Evolutionary conservation across 2,888 invertebrate species (phyloP).

Genomic region (Agrochola litura): DNA sequence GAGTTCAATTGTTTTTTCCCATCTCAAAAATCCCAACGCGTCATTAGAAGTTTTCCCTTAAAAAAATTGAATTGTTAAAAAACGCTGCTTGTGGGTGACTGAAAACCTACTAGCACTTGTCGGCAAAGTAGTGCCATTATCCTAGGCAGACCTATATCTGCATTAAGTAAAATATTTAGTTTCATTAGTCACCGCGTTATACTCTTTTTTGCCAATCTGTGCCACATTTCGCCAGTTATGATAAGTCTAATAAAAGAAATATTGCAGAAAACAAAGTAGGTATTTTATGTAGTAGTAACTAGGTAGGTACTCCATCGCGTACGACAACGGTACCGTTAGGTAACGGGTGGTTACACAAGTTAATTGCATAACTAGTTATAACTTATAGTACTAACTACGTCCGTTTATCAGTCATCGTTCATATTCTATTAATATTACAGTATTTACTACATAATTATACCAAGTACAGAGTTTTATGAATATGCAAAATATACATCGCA

Average conservation of each 20-base stretch:
- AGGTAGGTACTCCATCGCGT: neutral
- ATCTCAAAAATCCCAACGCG: too few species aligned
- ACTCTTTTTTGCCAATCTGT: too few species aligned
- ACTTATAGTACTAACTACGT: neutral
- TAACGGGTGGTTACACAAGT: conserved; percentile 11
- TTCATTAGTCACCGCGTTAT: too few species aligned
- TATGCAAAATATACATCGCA: conserved; percentile 32
- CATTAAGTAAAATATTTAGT: too few species aligned
- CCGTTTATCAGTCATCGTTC: conserved; percentile 25
- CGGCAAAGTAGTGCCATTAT: too few species aligned
- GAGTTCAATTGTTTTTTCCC: too few species aligned
- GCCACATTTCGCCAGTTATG: neutral
- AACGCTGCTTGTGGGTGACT: too few species aligned
- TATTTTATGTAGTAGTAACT: neutral
- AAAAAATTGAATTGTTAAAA: too few species aligned
- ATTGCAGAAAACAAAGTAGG: neutral
- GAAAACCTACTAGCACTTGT: too few species aligned
- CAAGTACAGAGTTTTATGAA: conserved; percentile 10
- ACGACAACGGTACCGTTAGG: neutral
- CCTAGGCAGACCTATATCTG: too few species aligned
- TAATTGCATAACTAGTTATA: conserved; percentile 21
- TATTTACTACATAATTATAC: conserved; percentile 31
- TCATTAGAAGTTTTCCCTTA: too few species aligned
- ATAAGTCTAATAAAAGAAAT: neutral
- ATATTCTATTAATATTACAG: conserved; percentile 35